Percentiles rank a stretch among this genome's conserved stretches.
Conservation (phyloP, 2,888 invertebrate species). For the Penaeus monodon region DNA sequence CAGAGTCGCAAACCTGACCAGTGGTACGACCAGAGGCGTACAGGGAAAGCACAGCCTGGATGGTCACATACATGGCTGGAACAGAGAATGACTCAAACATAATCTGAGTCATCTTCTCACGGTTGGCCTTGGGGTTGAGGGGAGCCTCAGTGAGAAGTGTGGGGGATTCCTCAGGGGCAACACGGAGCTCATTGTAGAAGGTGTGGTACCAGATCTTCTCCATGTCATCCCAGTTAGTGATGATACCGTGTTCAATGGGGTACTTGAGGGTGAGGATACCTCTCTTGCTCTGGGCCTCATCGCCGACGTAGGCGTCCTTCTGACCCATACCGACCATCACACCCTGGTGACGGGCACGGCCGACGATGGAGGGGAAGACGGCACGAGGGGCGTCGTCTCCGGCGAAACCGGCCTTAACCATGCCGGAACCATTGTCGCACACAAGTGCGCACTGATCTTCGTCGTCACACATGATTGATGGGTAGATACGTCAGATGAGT, state of each 20-base stretch:
- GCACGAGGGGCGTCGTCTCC: conserved; percentile 90
- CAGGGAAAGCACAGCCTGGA: conserved; percentile 4
- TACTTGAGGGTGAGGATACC: conserved; percentile 74
- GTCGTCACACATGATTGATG: conserved; percentile 3
- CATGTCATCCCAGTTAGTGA: conserved; percentile 14
- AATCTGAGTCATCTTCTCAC: conserved; percentile 90
- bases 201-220: conserved; percentile 19
- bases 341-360: conserved; percentile 84
- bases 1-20: conserved; percentile 33
- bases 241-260: conserved; percentile 75
- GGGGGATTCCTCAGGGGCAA: conserved; percentile 16
- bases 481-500: too few relatives aligned
- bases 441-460: conserved; percentile 28
- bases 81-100: conserved; percentile 86
- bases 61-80: conserved; percentile 70
- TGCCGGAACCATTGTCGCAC: conserved; percentile 89
- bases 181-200: conserved; percentile 10
- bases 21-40: conserved; percentile 33
- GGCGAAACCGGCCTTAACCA: conserved; percentile 94
- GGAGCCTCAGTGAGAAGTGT: conserved; percentile 93
- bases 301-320: conserved; percentile 95
- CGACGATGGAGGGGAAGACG: conserved; percentile 90
- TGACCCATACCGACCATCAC: conserved; percentile 97
- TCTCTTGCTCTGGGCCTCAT: conserved; percentile 90
- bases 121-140: conserved; percentile 93